Evolutionary conservation across 2,113 vertebrate genomes (phyloP).

Genomic region (Hiodon alosoides): DNA sequence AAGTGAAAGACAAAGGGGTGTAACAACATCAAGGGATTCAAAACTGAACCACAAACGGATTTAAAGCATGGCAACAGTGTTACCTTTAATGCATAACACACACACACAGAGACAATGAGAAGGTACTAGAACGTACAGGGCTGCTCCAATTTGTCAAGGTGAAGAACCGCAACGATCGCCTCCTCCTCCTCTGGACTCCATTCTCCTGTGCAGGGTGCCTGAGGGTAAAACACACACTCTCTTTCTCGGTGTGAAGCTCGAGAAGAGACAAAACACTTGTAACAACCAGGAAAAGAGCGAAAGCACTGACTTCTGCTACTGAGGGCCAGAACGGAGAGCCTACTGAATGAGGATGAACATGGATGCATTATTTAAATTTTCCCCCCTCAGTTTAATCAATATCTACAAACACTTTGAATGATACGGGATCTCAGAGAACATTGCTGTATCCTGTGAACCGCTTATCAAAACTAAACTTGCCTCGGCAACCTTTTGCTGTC

Average conservation of each 20-base stretch:
- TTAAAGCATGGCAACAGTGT: background rate
- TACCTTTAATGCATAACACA: background rate
- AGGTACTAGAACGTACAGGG: slow-evolving; percentile 19
- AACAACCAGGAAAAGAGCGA: background rate
- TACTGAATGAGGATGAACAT: no score
- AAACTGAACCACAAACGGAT: slow-evolving; percentile 7
- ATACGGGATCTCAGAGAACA: no score
- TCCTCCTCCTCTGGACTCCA: slow-evolving; percentile 18
- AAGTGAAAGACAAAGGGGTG: background rate
- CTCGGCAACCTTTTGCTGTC: slow-evolving; percentile 18
- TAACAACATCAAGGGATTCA: background rate
- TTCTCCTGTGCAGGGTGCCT: slow-evolving; percentile 32
- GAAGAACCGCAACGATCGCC: slow-evolving; percentile 40
- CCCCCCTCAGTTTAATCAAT: no score
- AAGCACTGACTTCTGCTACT: background rate
- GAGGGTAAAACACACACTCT: background rate
- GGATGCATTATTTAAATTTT: no score
- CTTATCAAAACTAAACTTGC: slow-evolving; percentile 3
- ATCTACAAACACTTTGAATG: no score
- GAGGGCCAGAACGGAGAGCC: no score
- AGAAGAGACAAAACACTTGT: background rate
- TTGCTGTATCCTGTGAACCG: no score
- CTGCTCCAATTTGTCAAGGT: slow-evolving; percentile 29
- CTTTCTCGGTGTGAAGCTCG: no score
- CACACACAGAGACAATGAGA: background rate